Evolutionary conservation across 2,888 invertebrate species (phyloP), one percentile per base, ranked within the genome.

Genomic region (Diaphora mendica): DNA sequence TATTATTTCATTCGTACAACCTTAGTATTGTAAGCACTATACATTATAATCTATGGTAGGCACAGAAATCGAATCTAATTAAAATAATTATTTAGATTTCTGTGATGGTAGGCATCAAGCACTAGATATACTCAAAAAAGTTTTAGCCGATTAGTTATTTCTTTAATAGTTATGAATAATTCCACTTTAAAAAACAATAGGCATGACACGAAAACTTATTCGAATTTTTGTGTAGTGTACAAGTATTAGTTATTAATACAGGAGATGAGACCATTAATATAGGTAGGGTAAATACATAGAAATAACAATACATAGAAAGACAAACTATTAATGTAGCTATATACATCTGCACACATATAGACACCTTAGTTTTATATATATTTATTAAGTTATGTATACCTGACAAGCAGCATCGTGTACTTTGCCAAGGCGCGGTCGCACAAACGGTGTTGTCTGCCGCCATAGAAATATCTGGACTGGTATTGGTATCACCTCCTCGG

Each of bases 391-490:
- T 33, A 44, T 77, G 92, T 98, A 97, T 96, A 99, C 99, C 98
- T 98, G 98, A 95, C 99, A 99, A 77, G 99, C 98, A 39, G 99
- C 98, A 95, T 99, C 99, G 92, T 99, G 99, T 55, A 99, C 96
- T 94, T 99, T 99, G 83, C 99, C 99, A 80, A 99, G 96, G 92
- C 99, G 98, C 20, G 99, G 99, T 83, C 99, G 97, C 75, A 99
- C 98, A 92, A 99, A 99, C 20, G 99, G 99, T 81, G 99, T 99
- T 80, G 99, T 98, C 96, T 99, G 99, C 86, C 98, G 97, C 99
- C 99, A 99, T 78, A 99, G 96, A 95, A 99, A 99, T 87, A 99
- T 98, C 95, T 99, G 99, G 77, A 99, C 98, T 2, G 99, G 98
- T 79, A 99, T 97, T 1, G 99, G 99, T 78, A 99, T 96, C 73